phyloP scores from a whole-genome alignment of 2,113 vertebrate species.

The Nesoenas mayeri region DNA sequence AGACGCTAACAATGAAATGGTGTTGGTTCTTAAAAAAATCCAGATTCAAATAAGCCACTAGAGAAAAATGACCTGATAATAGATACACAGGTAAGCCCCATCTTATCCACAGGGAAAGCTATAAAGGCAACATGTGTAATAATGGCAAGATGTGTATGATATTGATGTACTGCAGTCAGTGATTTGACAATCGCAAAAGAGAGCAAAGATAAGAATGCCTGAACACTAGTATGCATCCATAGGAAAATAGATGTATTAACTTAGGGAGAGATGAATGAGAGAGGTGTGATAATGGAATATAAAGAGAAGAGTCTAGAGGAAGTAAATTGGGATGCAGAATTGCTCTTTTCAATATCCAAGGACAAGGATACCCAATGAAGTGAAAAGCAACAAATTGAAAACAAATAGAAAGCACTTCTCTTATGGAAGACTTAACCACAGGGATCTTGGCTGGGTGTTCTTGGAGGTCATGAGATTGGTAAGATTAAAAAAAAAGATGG shows the following conservation, averaged over 20 bases:
- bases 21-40: background rate
- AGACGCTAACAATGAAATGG: background rate
- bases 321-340: background rate
- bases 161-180: background rate
- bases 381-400: background rate
- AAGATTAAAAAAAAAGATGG: background rate
- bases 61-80: background rate
- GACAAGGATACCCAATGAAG: background rate
- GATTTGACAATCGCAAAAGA: background rate
- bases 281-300: background rate
- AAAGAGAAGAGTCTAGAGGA: background rate
- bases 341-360: constrained; percentile 1
- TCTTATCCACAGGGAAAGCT: background rate
- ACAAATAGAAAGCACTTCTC: background rate
- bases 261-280: background rate
- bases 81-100: background rate
- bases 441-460: background rate
- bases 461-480: background rate
- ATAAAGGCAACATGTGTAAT: background rate
- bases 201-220: background rate
- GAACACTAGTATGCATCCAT: background rate
- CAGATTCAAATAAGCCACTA: background rate
- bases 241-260: background rate
- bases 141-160: background rate
- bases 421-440: background rate